Base-by-base conservation (phyloP, 2,888 invertebrate species). In the Oxyteleia sp. region DNA sequence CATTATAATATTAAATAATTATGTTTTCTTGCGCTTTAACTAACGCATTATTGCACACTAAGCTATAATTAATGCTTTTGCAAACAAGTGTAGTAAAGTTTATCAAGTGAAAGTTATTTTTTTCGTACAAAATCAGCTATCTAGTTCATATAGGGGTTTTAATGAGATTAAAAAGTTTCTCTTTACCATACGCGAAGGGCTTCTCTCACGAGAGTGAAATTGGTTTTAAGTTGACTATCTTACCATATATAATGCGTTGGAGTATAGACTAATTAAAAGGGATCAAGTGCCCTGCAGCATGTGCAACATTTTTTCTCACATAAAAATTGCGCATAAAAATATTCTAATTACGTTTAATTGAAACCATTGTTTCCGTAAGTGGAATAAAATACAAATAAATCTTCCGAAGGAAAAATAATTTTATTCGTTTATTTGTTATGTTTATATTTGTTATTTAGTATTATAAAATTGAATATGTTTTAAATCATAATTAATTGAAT, bases 161-260 rank as follows among this genome's bases (percentile, higher is more conserved):
- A 80, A 74, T 80, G 53, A 43, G 80, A 74, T 80, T 80, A 59
- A 72, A 80, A 80, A 72, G 80, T 80, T 74, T 72, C 72, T 29
- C 61, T 51, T 74, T 80, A 61, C 80, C 68, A 80, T 59, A 51
- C 49, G 55, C 38, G 59, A 80, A 80, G 72, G 80, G 80, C 80
- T 80, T 80, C 80, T 68, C 29, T 51, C 51, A 38, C 47, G 47
- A 66, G 61, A 80, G 71, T 41, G 59, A 53, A 78, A 74, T 81
- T 55, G 68, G 68, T 68, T 81, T 71, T 57, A 47, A 69, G 55
- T 61, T 55, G 55, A 51, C 51, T 61, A 74, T 74, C 55, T 74
- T 66, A 32, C 20, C 35, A n/a, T 35, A 4, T 68, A 43, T 16
- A 26, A 61, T 18, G 49, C 43, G 38, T 26, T 20, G 8, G 15